These are phyloP conservation scores for Microctonus hyperodae DNA, from an alignment of 2,888 invertebrate species.

Conservation along the genomic window DNA sequence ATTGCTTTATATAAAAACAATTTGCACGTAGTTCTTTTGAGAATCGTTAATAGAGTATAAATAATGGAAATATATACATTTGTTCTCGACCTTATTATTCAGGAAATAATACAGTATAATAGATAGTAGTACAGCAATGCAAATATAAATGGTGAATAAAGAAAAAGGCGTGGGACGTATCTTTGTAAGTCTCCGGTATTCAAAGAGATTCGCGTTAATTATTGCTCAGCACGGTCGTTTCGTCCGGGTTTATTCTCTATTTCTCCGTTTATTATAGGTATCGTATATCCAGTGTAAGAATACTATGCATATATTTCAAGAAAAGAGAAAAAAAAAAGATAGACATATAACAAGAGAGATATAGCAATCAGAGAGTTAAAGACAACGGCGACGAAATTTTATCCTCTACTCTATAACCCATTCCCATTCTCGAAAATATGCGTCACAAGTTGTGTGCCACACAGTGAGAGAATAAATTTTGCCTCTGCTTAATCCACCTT, in stretches of 20 bases:
- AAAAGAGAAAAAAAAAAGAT: not conserved
- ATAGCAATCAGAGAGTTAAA: not conserved
- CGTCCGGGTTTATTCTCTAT: not conserved
- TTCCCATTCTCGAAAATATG: not conserved
- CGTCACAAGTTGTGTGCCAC: conserved; percentile 2
- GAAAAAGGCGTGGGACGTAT: conserved; percentile 8
- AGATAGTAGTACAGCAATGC: not conserved
- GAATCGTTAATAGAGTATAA: too few relatives aligned
- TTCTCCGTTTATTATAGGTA: conserved; percentile 2
- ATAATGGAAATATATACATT: not conserved
- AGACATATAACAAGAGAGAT: not conserved
- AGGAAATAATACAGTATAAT: conserved; percentile 22
- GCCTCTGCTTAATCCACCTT: conserved; percentile 21
- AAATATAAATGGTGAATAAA: conserved; percentile 16
- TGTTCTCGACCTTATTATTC: conserved; percentile 2
- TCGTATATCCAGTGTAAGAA: not conserved
- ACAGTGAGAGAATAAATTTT: conserved; percentile 23
- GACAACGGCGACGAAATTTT: conserved; percentile 8
- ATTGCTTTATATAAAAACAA: too few relatives aligned
- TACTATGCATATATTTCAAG: not conserved
- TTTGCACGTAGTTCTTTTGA: too few relatives aligned
- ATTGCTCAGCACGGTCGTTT: conserved; percentile 18
- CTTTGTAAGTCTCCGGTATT: conserved; percentile 20
- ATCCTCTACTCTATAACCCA: conserved; percentile 10
- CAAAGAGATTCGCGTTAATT: conserved; percentile 30